Base-by-base conservation (phyloP, 2,797 vertebrate genomes). In the Hyperoplus immaculatus region DNA sequence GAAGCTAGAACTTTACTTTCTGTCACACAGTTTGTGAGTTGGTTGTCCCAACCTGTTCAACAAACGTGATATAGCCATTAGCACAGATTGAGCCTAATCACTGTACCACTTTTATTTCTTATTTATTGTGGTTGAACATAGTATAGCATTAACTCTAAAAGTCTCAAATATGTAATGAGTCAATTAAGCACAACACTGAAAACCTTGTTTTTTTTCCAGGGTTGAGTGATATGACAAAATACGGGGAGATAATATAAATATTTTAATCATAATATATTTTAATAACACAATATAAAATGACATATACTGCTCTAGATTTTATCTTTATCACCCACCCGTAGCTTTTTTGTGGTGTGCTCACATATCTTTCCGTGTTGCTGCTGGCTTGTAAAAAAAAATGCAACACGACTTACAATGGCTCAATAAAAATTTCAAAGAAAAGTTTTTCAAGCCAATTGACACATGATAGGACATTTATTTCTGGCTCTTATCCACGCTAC, bases 401-500 rank as follows among this genome's bases (percentile, higher is more conserved):
- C 43, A 18, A 7, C 29, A 10, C 39, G 53, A 68, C n/a, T 71
- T 41, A 38, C 54, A 55, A 51, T 62, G 11, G 16, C 36, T 65
- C 4, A 66, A 12, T 71, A 29, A 60, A 55, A 29, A 39, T 16
- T 45, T 57, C 9, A 6, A 42, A 42, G 21, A 67, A 53, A 46
- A 6, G 5, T 60, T 42, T 55, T 1, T 50, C 16, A 69, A 67
- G 63, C 45, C 45, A 69, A 63, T 49, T 9, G 62, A 78, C 51
- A 57, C 63, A 60, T 38, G 53, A 69, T 56, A 39, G 16, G 60
- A 70, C 71, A 82, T 81, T 82, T 56, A 72, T 77, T 78, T 73
- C 61, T 21, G 69, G 69, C 69, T 72, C 66, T 68, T 82, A 78
- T 85, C 69, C 6, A 42, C n/a, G 47, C 68, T 84, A 71, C 83